Evolutionary conservation across 2,113 vertebrate species (phyloP).

Genomic region (Bubo bubo): DNA sequence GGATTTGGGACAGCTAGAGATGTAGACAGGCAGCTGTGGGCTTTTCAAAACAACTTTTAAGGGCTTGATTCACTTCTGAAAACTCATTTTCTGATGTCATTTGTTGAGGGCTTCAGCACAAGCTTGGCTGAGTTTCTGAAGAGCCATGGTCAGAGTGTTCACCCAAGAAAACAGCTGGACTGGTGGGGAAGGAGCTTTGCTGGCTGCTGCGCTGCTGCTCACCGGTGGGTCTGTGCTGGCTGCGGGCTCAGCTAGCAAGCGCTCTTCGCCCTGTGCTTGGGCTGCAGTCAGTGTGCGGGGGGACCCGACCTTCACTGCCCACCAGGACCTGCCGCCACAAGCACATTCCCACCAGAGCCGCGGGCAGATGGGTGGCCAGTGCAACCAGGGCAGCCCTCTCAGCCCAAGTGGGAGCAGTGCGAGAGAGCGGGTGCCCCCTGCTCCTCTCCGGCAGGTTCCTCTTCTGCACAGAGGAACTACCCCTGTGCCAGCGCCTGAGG

Average conservation of each 20-base stretch:
- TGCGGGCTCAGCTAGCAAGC: too few species aligned
- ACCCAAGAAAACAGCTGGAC: not conserved
- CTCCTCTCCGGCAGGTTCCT: not conserved
- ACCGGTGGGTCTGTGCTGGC: not conserved
- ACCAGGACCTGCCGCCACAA: too few species aligned
- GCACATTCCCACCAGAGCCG: not conserved
- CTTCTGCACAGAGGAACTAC: not conserved
- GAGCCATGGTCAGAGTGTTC: not conserved
- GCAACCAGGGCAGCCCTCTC: not conserved
- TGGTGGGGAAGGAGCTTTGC: accelerated
- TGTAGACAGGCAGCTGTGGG: not conserved
- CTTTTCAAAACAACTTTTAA: not conserved
- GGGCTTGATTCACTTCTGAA: not conserved
- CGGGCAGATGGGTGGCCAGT: not conserved
- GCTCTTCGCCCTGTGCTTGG: not conserved
- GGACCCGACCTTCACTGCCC: too few species aligned
- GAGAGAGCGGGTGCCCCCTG: accelerated
- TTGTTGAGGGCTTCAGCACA: not conserved
- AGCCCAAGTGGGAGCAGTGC: accelerated
- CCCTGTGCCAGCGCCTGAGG: not conserved
- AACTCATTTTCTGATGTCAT: not conserved
- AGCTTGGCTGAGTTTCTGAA: not conserved
- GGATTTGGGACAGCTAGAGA: not conserved
- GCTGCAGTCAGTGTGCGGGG: not conserved
- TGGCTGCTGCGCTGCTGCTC: accelerated